Base-by-base conservation (phyloP, 2,888 invertebrate genomes). In the Sisyra terminalis region DNA sequence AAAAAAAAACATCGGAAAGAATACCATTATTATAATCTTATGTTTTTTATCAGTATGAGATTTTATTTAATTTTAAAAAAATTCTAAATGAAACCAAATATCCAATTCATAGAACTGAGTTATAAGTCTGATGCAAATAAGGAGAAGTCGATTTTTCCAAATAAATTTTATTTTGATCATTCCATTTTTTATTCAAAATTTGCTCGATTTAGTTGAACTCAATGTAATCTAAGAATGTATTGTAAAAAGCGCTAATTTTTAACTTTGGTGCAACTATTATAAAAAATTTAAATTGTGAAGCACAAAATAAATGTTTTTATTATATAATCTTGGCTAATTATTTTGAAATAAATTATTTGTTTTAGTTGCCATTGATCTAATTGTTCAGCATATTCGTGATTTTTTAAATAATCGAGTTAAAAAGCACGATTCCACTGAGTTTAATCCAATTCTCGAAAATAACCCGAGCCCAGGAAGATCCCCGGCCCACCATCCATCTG, bases 331-430 rank as follows among this genome's bases (percentile, higher is more conserved):
- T 17, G 10, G n/a, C 11, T 11, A 38, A 16, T 10, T 15, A 17
- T 38, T n/a, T 17, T 17, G 3, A 17, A 9, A n/a, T 8, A 34
- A 34, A n/a, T 37, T 15, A 15, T 37, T 57, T 58, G 56, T 78
- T 81, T 46, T 78, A 93, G 96, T 96, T 63, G 96, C 96, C 50
- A 94, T 96, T 58, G 92, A 93, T 60, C 70, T 96, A 62, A 94
- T 96, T 57, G 94, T 96, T 40, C 93, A 94, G 65, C 94, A 94
- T 64, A 93, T 96, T 60, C 81, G 88, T 52, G 94, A 94, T 60
- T 78, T 90, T 57, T 66, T 93, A 55, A 77, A 73, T 55, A 71
- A 71, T 56, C 67, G 71, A 30, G 61, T 64, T 34, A 55, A 56
- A 46, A 47, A 44, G 39, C 52, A 51, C 1, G 40, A 30, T 18